phyloP scores from a whole-genome alignment of 1,140 invertebrate genomes.

The Harlomillsia oculata region DNA sequence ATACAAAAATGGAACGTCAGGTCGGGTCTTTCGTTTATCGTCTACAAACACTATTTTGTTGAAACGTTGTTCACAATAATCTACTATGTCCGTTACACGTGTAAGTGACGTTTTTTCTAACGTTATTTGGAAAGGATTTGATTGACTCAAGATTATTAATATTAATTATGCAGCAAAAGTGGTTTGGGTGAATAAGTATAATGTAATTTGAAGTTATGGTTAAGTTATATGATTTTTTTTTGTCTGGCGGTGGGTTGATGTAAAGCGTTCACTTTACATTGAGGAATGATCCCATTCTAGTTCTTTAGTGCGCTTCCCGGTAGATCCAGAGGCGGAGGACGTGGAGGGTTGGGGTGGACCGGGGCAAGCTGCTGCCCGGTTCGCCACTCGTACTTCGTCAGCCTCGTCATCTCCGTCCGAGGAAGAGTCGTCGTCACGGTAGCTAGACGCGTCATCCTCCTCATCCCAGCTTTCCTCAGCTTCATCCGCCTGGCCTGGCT shows the following conservation, averaged over 20 bases:
- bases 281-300: constrained; percentile 58
- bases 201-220: too few relatives aligned
- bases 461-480: constrained; percentile 43
- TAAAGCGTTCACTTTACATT: constrained; percentile 41
- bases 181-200: too few relatives aligned
- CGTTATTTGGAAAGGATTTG: too few relatives aligned
- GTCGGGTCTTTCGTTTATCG: too few relatives aligned
- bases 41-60: too few relatives aligned
- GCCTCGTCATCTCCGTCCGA: constrained; percentile 48
- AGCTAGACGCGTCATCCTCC: constrained; percentile 48
- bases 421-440: constrained; percentile 45
- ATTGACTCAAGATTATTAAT: too few relatives aligned
- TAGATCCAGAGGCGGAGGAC: background rate
- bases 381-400: constrained; percentile 33
- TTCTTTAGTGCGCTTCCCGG: constrained; percentile 39
- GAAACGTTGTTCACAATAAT: too few relatives aligned
- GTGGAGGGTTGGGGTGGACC: constrained; percentile 23
- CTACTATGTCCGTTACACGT: too few relatives aligned
- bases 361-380: constrained; percentile 15
- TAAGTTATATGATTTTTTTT: background rate
- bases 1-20: too few relatives aligned
- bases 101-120: too few relatives aligned
- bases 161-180: too few relatives aligned
- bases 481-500: constrained; percentile 32
- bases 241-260: background rate